Evolutionary conservation across 1,140 invertebrate species (phyloP).

Genomic region (Nasonia vitripennis): DNA sequence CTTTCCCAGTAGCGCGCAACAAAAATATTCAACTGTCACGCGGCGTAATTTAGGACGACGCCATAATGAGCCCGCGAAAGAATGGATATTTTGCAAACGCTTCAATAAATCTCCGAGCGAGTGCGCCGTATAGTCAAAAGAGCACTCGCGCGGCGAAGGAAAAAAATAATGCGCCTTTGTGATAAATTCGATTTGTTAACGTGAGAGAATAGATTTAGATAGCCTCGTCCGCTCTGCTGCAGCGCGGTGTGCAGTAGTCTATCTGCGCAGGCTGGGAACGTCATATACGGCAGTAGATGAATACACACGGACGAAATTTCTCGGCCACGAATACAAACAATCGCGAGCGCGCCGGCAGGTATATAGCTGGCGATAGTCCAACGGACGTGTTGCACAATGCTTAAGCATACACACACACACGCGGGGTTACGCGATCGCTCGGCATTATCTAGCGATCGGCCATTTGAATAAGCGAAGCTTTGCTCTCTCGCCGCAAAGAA

Average conservation of each 20-base stretch:
- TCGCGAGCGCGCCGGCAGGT: background rate
- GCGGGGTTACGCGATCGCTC: constrained; percentile 31
- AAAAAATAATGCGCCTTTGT: constrained; percentile 33
- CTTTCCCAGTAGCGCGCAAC: background rate
- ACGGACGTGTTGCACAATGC: constrained; percentile 31
- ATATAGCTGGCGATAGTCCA: background rate
- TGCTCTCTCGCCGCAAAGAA: background rate
- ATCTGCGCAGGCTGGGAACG: constrained; percentile 33
- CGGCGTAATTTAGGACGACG: background rate
- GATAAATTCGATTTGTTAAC: constrained; percentile 44
- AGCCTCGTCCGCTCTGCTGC: background rate
- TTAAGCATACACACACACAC: background rate
- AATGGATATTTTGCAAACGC: constrained; percentile 38
- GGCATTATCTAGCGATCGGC: constrained; percentile 46
- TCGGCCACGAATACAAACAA: constrained; percentile 29
- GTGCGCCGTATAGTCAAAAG: background rate
- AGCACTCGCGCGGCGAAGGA: background rate
- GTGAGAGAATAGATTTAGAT: background rate
- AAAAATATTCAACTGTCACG: background rate
- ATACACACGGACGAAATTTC: constrained; percentile 25
- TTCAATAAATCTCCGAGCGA: constrained; percentile 33
- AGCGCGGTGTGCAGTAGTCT: background rate
- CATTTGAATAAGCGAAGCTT: constrained; percentile 37
- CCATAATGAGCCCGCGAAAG: background rate
- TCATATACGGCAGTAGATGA: constrained; percentile 15